Conservation (phyloP, 2,888 invertebrate genomes). For the Ochropleura leucogaster region DNA sequence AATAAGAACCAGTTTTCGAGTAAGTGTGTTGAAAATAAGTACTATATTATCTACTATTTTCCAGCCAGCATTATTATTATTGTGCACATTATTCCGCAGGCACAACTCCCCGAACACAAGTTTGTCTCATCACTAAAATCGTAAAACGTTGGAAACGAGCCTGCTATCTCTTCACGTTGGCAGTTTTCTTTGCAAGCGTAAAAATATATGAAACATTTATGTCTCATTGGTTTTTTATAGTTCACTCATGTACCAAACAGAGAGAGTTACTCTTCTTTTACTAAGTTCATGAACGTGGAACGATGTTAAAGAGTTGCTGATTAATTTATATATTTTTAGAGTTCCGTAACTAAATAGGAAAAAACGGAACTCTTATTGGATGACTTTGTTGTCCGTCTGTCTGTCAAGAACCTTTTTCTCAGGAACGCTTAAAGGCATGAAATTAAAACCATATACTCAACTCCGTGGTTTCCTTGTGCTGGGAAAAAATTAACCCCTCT, state of each 20-base stretch:
- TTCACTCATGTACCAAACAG: slow-evolving; percentile 46
- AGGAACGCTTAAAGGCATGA: too few species aligned
- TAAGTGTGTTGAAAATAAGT: background rate
- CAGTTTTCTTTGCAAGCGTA: slow-evolving; percentile 58
- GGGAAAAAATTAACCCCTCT: too few species aligned
- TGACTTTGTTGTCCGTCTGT: too few species aligned
- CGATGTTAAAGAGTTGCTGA: slow-evolving; percentile 11
- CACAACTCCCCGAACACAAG: slow-evolving; percentile 10
- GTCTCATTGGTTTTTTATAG: slow-evolving; percentile 58
- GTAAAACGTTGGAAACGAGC: slow-evolving; percentile 53
- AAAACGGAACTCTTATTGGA: too few species aligned
- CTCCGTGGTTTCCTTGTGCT: too few species aligned
- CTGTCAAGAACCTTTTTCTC: too few species aligned
- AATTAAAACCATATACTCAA: too few species aligned
- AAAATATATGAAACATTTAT: slow-evolving; percentile 65
- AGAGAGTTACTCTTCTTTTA: slow-evolving; percentile 47
- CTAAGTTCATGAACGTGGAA: slow-evolving; percentile 40
- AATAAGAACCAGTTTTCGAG: too few species aligned
- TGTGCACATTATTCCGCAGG: slow-evolving; percentile 7
- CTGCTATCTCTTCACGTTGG: slow-evolving; percentile 58
- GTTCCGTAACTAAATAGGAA: too few species aligned
- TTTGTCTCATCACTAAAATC: slow-evolving; percentile 54
- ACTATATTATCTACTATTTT: background rate
- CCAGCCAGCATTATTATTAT: slow-evolving; percentile 13
- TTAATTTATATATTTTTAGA: slow-evolving; percentile 4